Percentiles rank a stretch among this genome's conserved stretches.
phyloP scores from a whole-genome alignment of 2,797 vertebrate genomes.

The Tokudaia tokunoshimensis region DNA sequence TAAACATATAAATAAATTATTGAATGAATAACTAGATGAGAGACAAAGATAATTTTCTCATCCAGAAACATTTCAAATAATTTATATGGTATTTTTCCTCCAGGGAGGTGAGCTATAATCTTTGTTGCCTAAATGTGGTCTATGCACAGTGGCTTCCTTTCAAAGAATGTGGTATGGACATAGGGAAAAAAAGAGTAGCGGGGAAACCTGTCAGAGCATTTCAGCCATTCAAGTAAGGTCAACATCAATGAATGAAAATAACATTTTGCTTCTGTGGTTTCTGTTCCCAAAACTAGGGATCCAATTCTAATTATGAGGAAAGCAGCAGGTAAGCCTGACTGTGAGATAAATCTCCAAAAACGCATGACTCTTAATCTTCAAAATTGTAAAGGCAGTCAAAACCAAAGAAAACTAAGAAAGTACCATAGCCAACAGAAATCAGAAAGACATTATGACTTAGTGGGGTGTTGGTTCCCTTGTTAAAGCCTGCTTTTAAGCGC shows the following conservation, averaged over 20 bases:
- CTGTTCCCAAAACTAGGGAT: neutral
- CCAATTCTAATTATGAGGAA: neutral
- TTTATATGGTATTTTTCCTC: slow-evolving; percentile 10
- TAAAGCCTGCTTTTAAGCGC: neutral
- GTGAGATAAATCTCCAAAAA: slow-evolving; percentile 1
- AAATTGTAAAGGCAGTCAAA: slow-evolving; percentile 8
- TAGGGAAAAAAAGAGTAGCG: neutral
- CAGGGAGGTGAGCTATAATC: neutral
- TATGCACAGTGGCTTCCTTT: neutral
- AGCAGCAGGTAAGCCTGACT: neutral
- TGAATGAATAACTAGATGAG: slow-evolving; percentile 39
- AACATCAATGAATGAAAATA: neutral
- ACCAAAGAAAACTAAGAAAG: neutral
- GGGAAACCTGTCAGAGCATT: neutral
- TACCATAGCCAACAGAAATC: neutral
- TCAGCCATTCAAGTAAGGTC: neutral
- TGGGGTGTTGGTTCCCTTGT: neutral
- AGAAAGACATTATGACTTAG: neutral
- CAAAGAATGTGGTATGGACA: neutral
- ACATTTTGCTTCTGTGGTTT: neutral
- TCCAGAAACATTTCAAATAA: slow-evolving; percentile 30
- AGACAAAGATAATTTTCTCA: slow-evolving; percentile 30
- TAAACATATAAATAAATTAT: slow-evolving; percentile 20
- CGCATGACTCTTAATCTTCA: neutral
- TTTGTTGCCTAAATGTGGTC: neutral